phyloP scores from a whole-genome alignment of 2,797 vertebrate genomes.

The Acropternis orthonyx region DNA sequence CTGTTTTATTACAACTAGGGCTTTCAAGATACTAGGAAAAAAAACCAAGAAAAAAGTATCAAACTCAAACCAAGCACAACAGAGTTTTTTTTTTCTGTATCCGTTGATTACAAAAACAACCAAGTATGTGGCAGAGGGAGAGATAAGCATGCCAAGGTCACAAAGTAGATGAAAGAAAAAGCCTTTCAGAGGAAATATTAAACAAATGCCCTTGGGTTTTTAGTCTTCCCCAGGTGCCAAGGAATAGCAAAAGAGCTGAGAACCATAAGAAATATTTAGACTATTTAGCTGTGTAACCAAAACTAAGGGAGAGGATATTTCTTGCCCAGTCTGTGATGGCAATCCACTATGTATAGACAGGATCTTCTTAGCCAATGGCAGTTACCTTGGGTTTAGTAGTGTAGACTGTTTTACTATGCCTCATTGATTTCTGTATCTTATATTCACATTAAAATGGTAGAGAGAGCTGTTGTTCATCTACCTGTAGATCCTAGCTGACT shows the following conservation, averaged over 20 bases:
- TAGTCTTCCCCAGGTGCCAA: background rate
- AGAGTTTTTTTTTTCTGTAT: background rate
- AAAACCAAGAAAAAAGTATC: no score
- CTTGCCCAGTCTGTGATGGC: background rate
- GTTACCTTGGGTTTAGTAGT: background rate
- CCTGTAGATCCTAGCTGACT: background rate
- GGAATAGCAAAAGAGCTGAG: background rate
- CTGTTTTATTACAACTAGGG: background rate
- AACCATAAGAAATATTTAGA: background rate
- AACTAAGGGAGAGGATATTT: background rate
- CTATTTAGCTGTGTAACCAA: background rate
- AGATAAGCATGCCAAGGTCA: background rate
- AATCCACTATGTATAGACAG: background rate
- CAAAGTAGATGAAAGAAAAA: background rate
- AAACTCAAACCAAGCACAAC: background rate
- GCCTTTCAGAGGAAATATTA: background rate
- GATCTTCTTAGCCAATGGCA: background rate
- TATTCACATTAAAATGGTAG: background rate
- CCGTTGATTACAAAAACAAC: background rate
- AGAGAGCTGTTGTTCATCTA: background rate
- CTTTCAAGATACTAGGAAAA: background rate
- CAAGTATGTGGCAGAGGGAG: background rate
- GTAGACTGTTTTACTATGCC: background rate
- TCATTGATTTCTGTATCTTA: background rate
- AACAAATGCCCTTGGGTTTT: background rate